A percentile compares a stretch with the other conserved stretches of the same genome.
Evolutionary conservation across 2,888 invertebrate species (phyloP).

Genomic region (Hemaris fuciformis): DNA sequence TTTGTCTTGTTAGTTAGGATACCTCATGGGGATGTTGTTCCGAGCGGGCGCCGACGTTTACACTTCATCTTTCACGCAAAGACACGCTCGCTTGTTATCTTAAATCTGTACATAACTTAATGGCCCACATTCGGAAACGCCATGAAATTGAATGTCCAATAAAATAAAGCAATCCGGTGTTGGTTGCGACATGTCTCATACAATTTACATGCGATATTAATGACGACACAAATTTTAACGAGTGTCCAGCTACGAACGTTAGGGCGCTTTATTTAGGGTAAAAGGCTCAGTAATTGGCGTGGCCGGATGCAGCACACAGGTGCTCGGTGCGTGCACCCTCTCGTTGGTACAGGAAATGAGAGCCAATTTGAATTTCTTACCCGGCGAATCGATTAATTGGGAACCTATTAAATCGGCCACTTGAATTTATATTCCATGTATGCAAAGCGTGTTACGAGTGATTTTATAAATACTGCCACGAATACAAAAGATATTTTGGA

Average conservation of each 20-base stretch:
- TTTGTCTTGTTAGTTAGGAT: conserved; percentile 38
- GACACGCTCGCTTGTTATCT: not conserved
- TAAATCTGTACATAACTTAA: not conserved
- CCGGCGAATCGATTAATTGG: conserved; percentile 67
- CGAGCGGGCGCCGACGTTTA: conserved; percentile 40
- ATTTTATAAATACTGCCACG: not conserved
- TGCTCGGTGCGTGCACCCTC: conserved; percentile 65
- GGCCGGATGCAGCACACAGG: conserved; percentile 73
- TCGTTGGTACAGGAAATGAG: conserved; percentile 65
- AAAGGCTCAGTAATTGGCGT: conserved; percentile 67
- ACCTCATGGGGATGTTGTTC: conserved; percentile 39
- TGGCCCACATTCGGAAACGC: conserved; percentile 2
- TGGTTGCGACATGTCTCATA: conserved; percentile 25
- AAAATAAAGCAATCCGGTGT: not conserved
- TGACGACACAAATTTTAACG: conserved; percentile 46
- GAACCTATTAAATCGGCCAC: conserved; percentile 30
- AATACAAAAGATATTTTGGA: not conserved
- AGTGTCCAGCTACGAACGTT: conserved; percentile 60
- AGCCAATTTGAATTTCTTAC: conserved; percentile 74
- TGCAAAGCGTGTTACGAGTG: not conserved
- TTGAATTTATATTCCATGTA: not conserved
- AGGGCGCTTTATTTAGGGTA: conserved; percentile 65
- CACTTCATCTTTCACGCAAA: conserved; percentile 43
- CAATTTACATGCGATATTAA: conserved; percentile 42
- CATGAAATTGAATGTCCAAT: conserved; percentile 2